Evolutionary conservation across 2,113 vertebrate genomes (phyloP).

Genomic region (Hiodon tergisus): DNA sequence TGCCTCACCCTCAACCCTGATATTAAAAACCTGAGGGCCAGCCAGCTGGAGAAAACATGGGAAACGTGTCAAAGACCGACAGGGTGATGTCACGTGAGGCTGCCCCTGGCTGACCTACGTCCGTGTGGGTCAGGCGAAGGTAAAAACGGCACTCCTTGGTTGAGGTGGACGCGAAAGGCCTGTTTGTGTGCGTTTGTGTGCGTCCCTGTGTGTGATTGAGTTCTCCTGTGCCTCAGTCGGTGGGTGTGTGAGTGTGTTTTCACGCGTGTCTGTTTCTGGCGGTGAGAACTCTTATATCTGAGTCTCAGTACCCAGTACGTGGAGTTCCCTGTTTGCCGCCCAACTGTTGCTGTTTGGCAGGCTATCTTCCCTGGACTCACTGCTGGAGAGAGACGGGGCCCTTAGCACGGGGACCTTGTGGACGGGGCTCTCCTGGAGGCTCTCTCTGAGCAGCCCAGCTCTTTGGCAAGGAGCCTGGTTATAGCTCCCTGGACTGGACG

Average conservation of each 20-base stretch:
- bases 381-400: too few species aligned
- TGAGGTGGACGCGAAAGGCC: neutral
- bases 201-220: neutral
- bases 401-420: conserved; percentile 27
- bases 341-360: too few species aligned
- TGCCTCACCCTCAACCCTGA: conserved; percentile 21
- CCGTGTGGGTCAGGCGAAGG: conserved; percentile 30
- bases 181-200: neutral
- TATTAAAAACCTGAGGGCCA: conserved; percentile 24
- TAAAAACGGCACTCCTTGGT: conserved; percentile 10
- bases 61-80: conserved; percentile 11
- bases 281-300: neutral
- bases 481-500: conserved; percentile 30
- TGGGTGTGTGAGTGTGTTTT: neutral
- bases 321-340: too few species aligned
- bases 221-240: neutral
- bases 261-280: neutral
- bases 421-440: conserved; percentile 39
- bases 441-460: conserved; percentile 18
- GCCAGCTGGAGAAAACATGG: conserved; percentile 16
- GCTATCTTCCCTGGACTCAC: too few species aligned
- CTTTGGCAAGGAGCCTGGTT: conserved; percentile 40
- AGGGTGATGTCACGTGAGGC: conserved; percentile 18
- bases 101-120: neutral
- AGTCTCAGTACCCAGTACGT: neutral